Percentiles rank a stretch among this genome's conserved stretches.
These are phyloP conservation scores for Pegoplata infirma DNA, from an alignment of 2,888 invertebrate species.

Conservation along the genomic window DNA sequence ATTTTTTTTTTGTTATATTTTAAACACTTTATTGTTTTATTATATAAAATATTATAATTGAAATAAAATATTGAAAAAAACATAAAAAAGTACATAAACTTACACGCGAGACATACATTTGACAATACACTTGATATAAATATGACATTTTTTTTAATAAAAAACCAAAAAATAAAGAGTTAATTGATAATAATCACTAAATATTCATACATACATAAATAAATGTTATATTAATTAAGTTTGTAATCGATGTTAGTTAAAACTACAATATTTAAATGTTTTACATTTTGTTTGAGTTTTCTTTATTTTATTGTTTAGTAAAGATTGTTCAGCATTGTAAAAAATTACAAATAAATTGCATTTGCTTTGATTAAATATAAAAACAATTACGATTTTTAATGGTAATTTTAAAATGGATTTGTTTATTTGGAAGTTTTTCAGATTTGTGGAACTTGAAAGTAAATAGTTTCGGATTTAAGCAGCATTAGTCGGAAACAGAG, in stretches of 20 bases:
- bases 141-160: constrained; percentile 30
- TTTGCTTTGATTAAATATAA: constrained; percentile 48
- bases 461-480: too few species aligned
- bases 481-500: too few species aligned
- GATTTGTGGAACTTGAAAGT: too few species aligned
- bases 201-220: constrained; percentile 11
- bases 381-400: too few species aligned
- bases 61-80: constrained; percentile 11
- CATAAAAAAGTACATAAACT: constrained; percentile 20
- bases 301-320: constrained; percentile 19
- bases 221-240: constrained; percentile 40
- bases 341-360: constrained; percentile 45
- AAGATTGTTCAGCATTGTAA: constrained; percentile 37
- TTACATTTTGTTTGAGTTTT: constrained; percentile 31
- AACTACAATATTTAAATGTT: constrained; percentile 20
- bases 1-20: constrained; percentile 42
- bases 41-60: constrained; percentile 38
- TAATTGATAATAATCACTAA: constrained; percentile 32
- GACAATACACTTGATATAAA: constrained; percentile 73
- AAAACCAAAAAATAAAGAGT: constrained; percentile 33
- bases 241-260: constrained; percentile 39
- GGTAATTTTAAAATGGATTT: too few species aligned
- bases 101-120: constrained; percentile 68
- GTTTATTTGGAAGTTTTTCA: too few species aligned
- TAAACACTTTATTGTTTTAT: constrained; percentile 27